phyloP scores from a whole-genome alignment of 2,888 invertebrate genomes.

The Cataglyphis cursor region DNA sequence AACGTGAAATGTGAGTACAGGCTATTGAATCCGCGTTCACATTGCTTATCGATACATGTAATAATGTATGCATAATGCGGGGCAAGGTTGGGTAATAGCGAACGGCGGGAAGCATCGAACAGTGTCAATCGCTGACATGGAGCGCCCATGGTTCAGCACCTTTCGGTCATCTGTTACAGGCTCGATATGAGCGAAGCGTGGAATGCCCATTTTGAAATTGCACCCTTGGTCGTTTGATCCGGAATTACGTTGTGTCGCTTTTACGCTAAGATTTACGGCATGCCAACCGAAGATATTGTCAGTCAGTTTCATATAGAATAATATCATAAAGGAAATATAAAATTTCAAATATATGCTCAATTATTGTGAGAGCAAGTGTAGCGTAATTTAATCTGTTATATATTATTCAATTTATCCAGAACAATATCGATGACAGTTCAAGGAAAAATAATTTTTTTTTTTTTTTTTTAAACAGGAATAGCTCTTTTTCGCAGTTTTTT shows the following conservation, averaged over 20 bases:
- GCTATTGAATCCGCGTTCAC: conserved; percentile 39
- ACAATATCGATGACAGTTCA: background rate
- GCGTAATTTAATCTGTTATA: background rate
- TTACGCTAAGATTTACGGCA: conserved; percentile 19
- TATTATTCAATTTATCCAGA: background rate
- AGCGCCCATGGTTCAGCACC: conserved; percentile 50
- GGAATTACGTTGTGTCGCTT: conserved; percentile 41
- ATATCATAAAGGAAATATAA: background rate
- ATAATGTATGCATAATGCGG: conserved; percentile 37
- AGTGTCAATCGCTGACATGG: conserved; percentile 53
- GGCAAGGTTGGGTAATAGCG: conserved; percentile 45
- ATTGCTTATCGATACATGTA: conserved; percentile 45
- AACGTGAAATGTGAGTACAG: conserved; percentile 50
- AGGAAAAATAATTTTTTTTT: background rate
- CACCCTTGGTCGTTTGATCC: conserved; percentile 27
- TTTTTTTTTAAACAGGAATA: background rate
- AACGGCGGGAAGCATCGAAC: conserved; percentile 49
- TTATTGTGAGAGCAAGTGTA: background rate
- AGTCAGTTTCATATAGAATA: background rate
- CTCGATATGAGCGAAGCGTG: conserved; percentile 36
- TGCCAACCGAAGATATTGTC: background rate
- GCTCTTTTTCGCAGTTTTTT: background rate
- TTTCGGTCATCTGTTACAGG: conserved; percentile 52
- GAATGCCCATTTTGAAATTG: conserved; percentile 46
- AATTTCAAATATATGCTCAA: background rate